Evolutionary conservation across 2,888 invertebrate genomes (phyloP).

Genomic region (Diadromus collaris): DNA sequence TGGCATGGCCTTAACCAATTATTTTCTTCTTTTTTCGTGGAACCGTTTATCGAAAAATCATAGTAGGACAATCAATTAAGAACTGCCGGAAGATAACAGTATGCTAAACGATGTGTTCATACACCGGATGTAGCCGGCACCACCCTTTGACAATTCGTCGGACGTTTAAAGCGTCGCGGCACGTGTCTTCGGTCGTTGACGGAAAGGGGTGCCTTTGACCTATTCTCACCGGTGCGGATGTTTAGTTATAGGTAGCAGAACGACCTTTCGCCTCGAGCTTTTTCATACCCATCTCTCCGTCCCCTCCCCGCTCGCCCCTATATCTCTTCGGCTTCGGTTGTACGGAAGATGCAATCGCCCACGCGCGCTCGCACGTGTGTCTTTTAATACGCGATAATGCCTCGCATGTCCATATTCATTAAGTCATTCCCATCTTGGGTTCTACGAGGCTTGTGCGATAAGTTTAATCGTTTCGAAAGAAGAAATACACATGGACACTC

Average conservation of each 20-base stretch:
- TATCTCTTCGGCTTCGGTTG: background rate
- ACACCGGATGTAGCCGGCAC: background rate
- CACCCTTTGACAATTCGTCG: slow-evolving; percentile 12
- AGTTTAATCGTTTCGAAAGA: slow-evolving; percentile 22
- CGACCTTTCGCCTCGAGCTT: slow-evolving; percentile 19
- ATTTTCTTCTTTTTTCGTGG: background rate
- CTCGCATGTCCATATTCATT: slow-evolving; percentile 79
- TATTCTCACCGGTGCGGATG: slow-evolving; percentile 30
- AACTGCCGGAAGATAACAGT: background rate
- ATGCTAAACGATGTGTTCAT: slow-evolving; percentile 22
- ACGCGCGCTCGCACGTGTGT: slow-evolving; percentile 57
- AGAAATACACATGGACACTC: slow-evolving; percentile 22
- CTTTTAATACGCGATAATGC: slow-evolving; percentile 75
- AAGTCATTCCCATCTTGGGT: slow-evolving; percentile 70
- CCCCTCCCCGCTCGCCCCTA: background rate
- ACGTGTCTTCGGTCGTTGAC: slow-evolving; percentile 39
- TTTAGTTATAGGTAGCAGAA: slow-evolving; percentile 40
- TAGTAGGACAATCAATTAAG: background rate
- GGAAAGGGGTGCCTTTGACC: slow-evolving; percentile 34
- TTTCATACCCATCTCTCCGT: background rate
- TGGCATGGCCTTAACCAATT: background rate
- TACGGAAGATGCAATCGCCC: slow-evolving; percentile 29
- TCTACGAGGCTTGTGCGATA: background rate
- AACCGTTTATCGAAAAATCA: background rate
- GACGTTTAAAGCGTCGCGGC: slow-evolving; percentile 35